phyloP scores from a whole-genome alignment of 2,797 vertebrate genomes.

The Linurgus olivaceus region DNA sequence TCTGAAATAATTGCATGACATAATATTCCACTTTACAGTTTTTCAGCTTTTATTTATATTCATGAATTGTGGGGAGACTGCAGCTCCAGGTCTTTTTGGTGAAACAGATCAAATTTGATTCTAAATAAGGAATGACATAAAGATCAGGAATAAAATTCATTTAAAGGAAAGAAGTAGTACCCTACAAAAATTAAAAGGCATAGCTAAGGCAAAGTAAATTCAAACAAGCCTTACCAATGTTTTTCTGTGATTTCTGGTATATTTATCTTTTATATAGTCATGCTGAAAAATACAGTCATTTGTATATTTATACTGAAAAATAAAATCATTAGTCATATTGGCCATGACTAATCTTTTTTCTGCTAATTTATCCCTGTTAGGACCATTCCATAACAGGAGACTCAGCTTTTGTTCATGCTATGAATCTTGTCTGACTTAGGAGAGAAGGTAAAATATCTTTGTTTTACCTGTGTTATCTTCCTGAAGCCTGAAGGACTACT shows the following conservation, averaged over 20 bases:
- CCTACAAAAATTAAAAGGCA: neutral
- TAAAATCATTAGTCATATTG: neutral
- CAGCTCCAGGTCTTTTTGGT: neutral
- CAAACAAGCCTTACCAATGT: neutral
- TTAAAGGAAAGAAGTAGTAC: neutral
- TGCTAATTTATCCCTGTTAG: neutral
- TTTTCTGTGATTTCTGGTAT: neutral
- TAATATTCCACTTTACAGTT: neutral
- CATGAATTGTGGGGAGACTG: neutral
- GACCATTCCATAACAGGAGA: neutral
- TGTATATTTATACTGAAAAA: neutral
- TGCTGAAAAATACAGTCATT: neutral
- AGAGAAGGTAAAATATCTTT: neutral
- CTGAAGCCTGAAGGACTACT: constrained; percentile 9
- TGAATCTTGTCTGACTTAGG: neutral
- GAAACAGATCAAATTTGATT: neutral
- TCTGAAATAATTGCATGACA: neutral
- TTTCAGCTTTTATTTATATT: neutral
- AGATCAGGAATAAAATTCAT: neutral
- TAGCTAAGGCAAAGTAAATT: neutral
- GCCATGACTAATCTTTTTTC: neutral
- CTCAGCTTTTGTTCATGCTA: neutral
- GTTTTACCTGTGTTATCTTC: neutral
- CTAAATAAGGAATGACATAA: neutral
- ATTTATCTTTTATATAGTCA: neutral